Base-by-base conservation (phyloP, 2,113 vertebrate species). In the Herpetotheres cachinnans region DNA sequence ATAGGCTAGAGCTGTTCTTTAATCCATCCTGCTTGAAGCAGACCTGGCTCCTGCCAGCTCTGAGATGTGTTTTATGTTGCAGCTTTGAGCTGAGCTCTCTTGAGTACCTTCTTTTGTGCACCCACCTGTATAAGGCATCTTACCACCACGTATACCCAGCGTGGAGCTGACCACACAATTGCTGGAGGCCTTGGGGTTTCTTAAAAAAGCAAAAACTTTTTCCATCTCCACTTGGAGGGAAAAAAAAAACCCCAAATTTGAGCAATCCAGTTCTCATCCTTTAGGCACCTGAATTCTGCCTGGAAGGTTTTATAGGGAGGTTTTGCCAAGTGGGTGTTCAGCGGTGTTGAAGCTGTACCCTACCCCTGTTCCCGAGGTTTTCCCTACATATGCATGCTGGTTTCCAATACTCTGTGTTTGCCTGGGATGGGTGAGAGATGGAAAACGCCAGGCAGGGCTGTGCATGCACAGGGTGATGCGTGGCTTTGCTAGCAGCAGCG, bases 391-490 rank as follows among this genome's bases (percentile, higher is more conserved):
- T 5, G 3, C 1, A 0, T 4, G 5, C 26, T 66, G 69, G 8
- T 46, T 94, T 32, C 42, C 34, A 16, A 25, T 84, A 4, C 13
- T 66, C 2, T 0, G 29, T 2, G 10, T 15, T 44, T 58, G 38
- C 25, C 29, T 65, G 78, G 69, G 34, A 7, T 54, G 67, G 44
- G 26, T 10, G 18, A 71, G 79, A 91, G 76, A 54, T 81, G 93
- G 67, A 11, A 24, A 59, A 21, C 66, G 20, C 36, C 49, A 16
- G 42, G 49, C 83, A 56, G 71, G 66, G 61, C 70, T 38, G 38
- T 2, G 13, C 12, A 22, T 9, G 0, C 0, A 0, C 25, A 2
- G 2, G 4, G 42, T 0, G 6, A 4, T 0, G 44, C 1, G 26
- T 32, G 66, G 2, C 52, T 82, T 30, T 1, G 14, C 27, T 38